Evolutionary conservation across 92 coral and sea anemone genomes (phyloP), one percentile per base, ranked within the genome.

Genomic region (Bergia puertoricense): DNA sequence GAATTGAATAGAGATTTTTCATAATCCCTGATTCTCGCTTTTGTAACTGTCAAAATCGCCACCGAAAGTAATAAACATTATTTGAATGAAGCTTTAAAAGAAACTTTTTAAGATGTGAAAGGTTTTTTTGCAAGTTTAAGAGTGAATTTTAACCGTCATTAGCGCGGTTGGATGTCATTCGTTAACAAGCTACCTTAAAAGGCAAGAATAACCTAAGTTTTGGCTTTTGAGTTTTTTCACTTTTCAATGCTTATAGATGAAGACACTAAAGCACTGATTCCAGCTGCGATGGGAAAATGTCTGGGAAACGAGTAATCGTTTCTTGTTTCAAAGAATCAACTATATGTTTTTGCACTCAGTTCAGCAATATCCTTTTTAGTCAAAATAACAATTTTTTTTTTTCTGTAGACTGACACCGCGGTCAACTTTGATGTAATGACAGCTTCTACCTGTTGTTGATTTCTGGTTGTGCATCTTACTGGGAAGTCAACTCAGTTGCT

Each of bases 401-500:
- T 23, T 54, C 18, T 18, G 37, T 57, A 57, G 74, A 80, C 84
- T 80, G 30, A 16, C 69, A 41, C 44, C 45, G 44, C 85, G 85
- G 36, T 6, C 6, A 37, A 65, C 62, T 42, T 76, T 76, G 80
- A 40, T 20, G 46, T 16, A 16, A 20, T 39, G 80, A 68, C 68
- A 37, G 4, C 37, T 5, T 23, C 48, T 48, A 30, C 36, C 2
- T 68, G 67, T 84, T 84, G 79, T 71, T 56, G 14, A 48, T 84
- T 69, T 37, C 67, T 45, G 10, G 59, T 43, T 45, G 48, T 68
- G 46, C 18, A 15, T 45, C 66, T 45, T 66, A 23, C 87, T 48
- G 79, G 44, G 56, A 69, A 69, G 87, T 71, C 76, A 67, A 43
- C 15, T 82, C 67, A 4, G 87, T 84, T 84, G 87, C 87, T 72